Percentiles rank a stretch among this genome's conserved stretches.
Conservation (phyloP, 1,140 invertebrate species). For the Brachionus asplanchnoidis region DNA sequence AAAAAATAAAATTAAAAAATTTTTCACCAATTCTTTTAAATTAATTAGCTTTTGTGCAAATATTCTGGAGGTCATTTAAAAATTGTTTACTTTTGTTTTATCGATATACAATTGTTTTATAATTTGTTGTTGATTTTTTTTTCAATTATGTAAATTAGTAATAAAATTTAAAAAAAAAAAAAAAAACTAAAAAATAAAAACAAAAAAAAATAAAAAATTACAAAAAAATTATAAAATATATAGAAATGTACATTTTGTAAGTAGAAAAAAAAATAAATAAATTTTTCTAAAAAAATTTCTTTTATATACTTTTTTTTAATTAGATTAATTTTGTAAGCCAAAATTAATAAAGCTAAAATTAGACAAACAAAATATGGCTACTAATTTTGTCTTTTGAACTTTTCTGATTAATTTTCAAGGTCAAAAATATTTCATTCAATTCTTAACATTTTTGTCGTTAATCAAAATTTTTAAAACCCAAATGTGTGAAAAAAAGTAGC, state of each 20-base stretch:
- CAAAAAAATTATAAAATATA: background rate
- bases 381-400: background rate
- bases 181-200: background rate
- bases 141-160: background rate
- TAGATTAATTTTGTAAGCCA: background rate
- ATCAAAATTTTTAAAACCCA: too few relatives aligned
- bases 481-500: too few relatives aligned
- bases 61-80: background rate
- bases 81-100: background rate
- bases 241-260: background rate
- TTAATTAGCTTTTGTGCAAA: background rate
- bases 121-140: background rate
- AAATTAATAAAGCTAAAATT: background rate
- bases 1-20: background rate
- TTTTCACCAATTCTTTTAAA: background rate
- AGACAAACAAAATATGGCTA: background rate
- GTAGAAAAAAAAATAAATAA: background rate
- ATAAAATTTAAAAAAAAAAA: background rate
- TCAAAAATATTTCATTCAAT: background rate
- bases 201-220: too few relatives aligned
- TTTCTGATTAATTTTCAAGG: background rate
- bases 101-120: background rate
- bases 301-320: background rate
- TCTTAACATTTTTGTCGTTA: background rate
- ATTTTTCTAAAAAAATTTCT: background rate